A percentile compares a stretch with the other conserved stretches of the same genome.
phyloP scores from a whole-genome alignment of 1,140 invertebrate species.

The Zophobas atratus region DNA sequence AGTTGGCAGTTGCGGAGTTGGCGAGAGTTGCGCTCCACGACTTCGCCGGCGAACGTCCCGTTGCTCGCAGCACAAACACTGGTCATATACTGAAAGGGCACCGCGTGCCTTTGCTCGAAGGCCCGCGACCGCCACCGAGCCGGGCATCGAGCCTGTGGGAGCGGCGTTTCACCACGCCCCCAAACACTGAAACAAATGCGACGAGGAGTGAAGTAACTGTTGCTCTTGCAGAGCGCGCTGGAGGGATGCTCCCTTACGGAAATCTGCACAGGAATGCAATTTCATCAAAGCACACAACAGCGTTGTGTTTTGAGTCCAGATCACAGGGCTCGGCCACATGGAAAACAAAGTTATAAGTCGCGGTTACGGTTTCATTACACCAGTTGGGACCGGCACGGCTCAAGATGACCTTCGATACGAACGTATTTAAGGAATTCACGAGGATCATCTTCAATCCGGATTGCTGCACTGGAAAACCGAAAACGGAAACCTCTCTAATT shows the following conservation, averaged over 20 bases:
- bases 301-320: constrained; percentile 65
- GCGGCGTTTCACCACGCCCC: constrained; percentile 64
- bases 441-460: not conserved
- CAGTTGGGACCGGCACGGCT: constrained; percentile 34
- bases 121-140: constrained; percentile 57
- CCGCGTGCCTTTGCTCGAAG: constrained; percentile 49
- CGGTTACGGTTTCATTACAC: constrained; percentile 67
- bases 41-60: constrained; percentile 31
- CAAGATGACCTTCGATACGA: constrained; percentile 17
- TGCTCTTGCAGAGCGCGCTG: constrained; percentile 63
- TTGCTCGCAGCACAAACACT: constrained; percentile 42
- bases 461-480: not conserved
- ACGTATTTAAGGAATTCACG: constrained; percentile 6
- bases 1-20: not conserved
- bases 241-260: constrained; percentile 65
- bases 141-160: constrained; percentile 60
- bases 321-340: constrained; percentile 67
- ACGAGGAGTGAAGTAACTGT: constrained; percentile 66
- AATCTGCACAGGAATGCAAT: constrained; percentile 68
- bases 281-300: constrained; percentile 66
- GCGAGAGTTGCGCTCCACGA: constrained; percentile 19
- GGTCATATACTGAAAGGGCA: constrained; percentile 48
- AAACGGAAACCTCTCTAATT: too few relatives aligned
- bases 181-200: constrained; percentile 64
- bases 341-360: constrained; percentile 69